These are phyloP conservation scores for Homarus gammarus DNA, from an alignment of 2,888 invertebrate species.

Conservation along the genomic window DNA sequence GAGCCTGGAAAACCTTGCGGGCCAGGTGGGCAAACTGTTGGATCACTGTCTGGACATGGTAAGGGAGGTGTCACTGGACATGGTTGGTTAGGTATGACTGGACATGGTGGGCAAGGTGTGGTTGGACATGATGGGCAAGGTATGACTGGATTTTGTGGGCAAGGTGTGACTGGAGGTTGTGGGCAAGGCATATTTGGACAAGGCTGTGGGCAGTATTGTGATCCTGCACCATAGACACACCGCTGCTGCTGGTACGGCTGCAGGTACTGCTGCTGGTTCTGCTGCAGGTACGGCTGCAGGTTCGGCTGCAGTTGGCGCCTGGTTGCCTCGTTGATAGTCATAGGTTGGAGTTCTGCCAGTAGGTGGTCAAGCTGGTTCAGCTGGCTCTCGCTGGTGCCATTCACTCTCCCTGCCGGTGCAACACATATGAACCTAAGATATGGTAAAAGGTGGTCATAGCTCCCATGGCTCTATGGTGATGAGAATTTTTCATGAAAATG, in stretches of 20 bases:
- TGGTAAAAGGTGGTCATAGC: too few species aligned
- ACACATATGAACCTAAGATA: too few species aligned
- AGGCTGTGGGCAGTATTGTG: neutral
- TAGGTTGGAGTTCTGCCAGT: constrained; percentile 13
- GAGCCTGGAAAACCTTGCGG: constrained; percentile 1
- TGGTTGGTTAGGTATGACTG: neutral
- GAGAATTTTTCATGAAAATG: too few species aligned
- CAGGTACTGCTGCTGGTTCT: too few species aligned
- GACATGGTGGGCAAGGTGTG: neutral
- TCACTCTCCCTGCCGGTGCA: neutral
- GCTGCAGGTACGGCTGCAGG: neutral
- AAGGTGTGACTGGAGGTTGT: neutral
- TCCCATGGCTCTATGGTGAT: too few species aligned
- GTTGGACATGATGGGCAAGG: neutral
- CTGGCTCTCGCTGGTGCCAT: neutral
- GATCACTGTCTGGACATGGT: neutral
- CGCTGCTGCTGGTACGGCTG: neutral
- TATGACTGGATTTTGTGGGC: neutral
- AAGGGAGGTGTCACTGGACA: neutral
- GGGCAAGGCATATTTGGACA: neutral
- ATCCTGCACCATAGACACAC: neutral
- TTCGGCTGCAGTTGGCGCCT: neutral
- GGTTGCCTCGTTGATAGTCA: neutral
- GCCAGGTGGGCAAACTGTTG: constrained; percentile 6
- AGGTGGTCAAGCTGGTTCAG: constrained; percentile 30